Conservation (phyloP, 2,888 invertebrate species). For the Pardosa pseudoannulata region DNA sequence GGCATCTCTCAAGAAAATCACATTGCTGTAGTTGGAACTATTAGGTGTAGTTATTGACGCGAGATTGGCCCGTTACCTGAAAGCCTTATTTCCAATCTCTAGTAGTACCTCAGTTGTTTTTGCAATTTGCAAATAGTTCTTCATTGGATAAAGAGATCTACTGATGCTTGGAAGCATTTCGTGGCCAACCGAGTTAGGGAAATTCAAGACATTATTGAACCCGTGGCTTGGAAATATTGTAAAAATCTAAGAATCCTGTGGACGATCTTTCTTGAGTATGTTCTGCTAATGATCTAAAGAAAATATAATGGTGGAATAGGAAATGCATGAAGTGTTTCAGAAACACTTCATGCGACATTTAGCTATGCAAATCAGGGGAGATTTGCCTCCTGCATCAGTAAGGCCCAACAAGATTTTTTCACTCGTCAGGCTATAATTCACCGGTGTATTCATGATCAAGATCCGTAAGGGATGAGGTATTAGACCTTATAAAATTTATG, state of each 20-base stretch:
- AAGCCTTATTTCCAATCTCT: background rate
- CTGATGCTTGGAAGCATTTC: background rate
- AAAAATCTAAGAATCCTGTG: background rate
- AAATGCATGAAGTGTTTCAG: no score
- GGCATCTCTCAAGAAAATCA: background rate
- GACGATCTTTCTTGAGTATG: background rate
- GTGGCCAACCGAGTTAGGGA: background rate
- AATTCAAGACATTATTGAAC: background rate
- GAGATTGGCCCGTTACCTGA: background rate
- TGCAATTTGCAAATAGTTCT: background rate
- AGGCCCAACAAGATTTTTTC: no score
- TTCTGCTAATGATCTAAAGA: no score
- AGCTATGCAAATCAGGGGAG: no score
- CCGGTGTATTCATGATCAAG: no score
- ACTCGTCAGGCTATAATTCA: no score
- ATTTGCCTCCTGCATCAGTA: no score
- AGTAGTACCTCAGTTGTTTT: background rate
- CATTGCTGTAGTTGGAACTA: background rate
- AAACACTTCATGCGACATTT: no score
- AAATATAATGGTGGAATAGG: no score
- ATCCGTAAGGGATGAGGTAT: no score
- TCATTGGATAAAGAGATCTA: background rate
- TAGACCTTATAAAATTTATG: no score
- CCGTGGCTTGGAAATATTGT: background rate
- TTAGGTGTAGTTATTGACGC: background rate